Conservation (phyloP, 2,888 invertebrate species). For the Pristionchus arcanus region DNA sequence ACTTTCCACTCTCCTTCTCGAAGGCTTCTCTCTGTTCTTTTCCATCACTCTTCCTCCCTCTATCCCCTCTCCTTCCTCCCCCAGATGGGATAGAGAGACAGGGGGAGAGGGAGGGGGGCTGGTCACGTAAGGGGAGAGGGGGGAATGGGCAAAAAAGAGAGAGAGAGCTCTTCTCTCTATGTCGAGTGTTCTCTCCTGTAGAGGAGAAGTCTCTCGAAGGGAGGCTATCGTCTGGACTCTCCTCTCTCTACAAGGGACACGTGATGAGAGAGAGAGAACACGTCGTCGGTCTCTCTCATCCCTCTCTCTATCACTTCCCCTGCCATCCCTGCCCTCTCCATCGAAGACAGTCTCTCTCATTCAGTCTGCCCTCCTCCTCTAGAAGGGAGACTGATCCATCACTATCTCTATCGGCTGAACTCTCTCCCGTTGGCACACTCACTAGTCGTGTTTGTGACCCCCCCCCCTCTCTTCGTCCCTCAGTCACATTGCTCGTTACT, state of each 20-base stretch:
- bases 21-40: slow-evolving; percentile 17
- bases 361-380: background rate
- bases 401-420: background rate
- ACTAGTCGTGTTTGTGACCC: slow-evolving; percentile 3
- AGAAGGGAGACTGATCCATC: slow-evolving; percentile 16
- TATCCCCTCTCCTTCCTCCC: slow-evolving; percentile 20
- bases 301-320: background rate
- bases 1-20: background rate
- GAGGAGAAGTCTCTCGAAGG: background rate
- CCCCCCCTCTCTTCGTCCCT: background rate
- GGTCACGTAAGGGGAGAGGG: slow-evolving; percentile 28
- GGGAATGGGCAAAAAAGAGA: slow-evolving; percentile 9
- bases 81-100: slow-evolving; percentile 12
- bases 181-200: slow-evolving; percentile 33
- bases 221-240: background rate
- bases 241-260: slow-evolving; percentile 1
- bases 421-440: background rate
- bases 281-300: background rate
- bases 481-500: slow-evolving; percentile 31
- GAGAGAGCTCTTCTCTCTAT: background rate
- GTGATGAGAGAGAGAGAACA: slow-evolving; percentile 27
- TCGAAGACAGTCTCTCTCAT: background rate
- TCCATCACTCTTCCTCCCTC: slow-evolving; percentile 23
- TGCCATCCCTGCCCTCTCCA: background rate
- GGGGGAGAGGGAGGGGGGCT: slow-evolving; percentile 39